A percentile compares a stretch with the other conserved stretches of the same genome.
These are phyloP conservation scores for Mallotus villosus DNA, from an alignment of 2,797 vertebrate species.

Conservation along the genomic window DNA sequence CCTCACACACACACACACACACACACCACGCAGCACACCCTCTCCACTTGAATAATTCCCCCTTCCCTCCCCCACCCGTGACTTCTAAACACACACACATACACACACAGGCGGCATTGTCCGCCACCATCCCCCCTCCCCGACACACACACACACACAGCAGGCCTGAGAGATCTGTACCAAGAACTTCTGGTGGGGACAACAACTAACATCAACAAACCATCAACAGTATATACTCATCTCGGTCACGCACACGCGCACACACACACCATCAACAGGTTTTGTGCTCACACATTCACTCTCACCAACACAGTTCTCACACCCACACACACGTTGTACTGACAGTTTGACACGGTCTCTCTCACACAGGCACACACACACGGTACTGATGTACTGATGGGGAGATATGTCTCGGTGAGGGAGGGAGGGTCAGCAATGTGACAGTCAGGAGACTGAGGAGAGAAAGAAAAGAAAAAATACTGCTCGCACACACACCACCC, in stretches of 20 bases:
- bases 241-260: slow-evolving; percentile 14
- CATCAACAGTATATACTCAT: slow-evolving; percentile 6
- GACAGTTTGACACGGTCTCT: not conserved
- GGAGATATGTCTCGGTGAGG: not conserved
- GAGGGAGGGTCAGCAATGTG: slow-evolving; percentile 12
- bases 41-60: not conserved
- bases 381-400: not conserved
- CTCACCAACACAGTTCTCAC: not conserved
- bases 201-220: not conserved
- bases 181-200: not conserved
- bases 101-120: slow-evolving; percentile 39
- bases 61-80: not conserved
- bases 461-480: not conserved
- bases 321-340: too few relatives aligned
- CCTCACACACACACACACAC: slow-evolving; percentile 5
- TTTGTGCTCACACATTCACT: slow-evolving; percentile 9
- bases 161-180: not conserved
- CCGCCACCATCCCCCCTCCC: slow-evolving; percentile 6
- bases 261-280: not conserved
- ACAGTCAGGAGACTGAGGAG: slow-evolving; percentile 19
- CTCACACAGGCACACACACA: not conserved
- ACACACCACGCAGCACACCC: not conserved
- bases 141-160: not conserved
- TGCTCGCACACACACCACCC: not conserved
- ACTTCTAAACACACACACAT: slow-evolving; percentile 12